Percentiles rank a stretch among this genome's conserved stretches.
phyloP scores from a whole-genome alignment of 1,140 invertebrate species.

The Periplaneta americana region DNA sequence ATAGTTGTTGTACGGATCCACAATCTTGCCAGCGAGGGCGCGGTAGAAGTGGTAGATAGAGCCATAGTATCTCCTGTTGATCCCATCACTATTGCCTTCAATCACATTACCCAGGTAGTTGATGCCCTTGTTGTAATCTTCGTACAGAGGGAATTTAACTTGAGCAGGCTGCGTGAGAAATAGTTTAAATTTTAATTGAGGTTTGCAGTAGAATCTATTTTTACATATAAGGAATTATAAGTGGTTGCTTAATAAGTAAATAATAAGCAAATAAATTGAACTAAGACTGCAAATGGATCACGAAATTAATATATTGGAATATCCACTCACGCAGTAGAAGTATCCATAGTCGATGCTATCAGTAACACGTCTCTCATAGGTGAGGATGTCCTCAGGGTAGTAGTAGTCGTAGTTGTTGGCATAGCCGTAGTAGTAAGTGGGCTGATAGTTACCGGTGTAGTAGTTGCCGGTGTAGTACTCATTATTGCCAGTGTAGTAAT shows the following conservation, averaged over 20 bases:
- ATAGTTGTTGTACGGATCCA: conserved; percentile 43
- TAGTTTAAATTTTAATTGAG: no score
- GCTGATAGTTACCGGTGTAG: neutral
- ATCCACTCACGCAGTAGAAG: conserved; percentile 40
- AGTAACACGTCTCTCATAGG: conserved; percentile 53
- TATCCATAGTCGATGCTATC: conserved; percentile 55
- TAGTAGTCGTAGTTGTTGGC: conserved; percentile 23
- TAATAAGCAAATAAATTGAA: no score
- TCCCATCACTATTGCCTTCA: conserved; percentile 58
- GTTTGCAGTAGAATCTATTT: no score
- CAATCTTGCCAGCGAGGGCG: conserved; percentile 48
- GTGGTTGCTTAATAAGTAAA: no score
- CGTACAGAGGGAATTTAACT: neutral
- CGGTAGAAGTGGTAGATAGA: conserved; percentile 48
- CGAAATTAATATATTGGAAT: no score
- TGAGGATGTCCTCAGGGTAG: conserved; percentile 33
- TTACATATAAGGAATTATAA: no score
- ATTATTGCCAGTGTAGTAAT: neutral
- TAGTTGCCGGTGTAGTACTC: neutral
- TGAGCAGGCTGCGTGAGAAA: no score
- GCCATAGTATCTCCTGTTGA: conserved; percentile 57
- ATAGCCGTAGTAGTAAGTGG: neutral
- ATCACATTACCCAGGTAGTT: conserved; percentile 60
- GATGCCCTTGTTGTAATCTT: conserved; percentile 19
- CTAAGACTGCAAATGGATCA: no score